Base-by-base conservation (phyloP, 2,888 invertebrate genomes). In the Megastigmus dorsalis region DNA sequence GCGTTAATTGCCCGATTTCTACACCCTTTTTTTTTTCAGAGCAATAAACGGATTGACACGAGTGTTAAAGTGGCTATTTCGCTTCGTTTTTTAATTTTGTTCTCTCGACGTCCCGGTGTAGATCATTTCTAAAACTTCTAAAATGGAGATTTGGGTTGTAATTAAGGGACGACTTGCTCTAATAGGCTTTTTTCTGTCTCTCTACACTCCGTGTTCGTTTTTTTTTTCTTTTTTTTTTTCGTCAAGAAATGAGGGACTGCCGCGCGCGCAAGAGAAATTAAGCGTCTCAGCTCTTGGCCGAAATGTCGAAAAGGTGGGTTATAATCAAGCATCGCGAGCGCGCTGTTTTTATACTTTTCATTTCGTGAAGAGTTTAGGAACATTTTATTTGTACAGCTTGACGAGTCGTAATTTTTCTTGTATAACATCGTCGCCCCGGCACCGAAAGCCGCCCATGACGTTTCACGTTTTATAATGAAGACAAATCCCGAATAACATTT, bases 101-200 rank as follows among this genome's bases (percentile, higher is more conserved):
- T n/a, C 7, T 28, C 5, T 38, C 10, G 26, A 26, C 3, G 7
- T 23, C 43, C 28, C 13, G 57, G 2, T 30, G 15, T 55, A 57
- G 38, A 57, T 38, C 23, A 57, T 18, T 13, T 6, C 20, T n/a
- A n/a, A n/a, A 20, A 28, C 20, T 26, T 20, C 30, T 41, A 38
- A 50, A 41, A 23, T n/a, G 23, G 20, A 54, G 26, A 66, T 54
- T 43, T 41, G 30, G 52, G 41, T 41, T 41, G 54, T 41, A 66
- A 66, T 66, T 66, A 66, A 54, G 30, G 65, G 33, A 15, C 33
- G 36, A 30, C 30, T n/a, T n/a, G 26, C 54, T 66, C 30, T 66
- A 66, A 54, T 66, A 66, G 65, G 41, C 41, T 30, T 38, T 38
- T 65, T 26, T 15, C 33, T 26, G 2, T 28, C 28, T n/a, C n/a